These are phyloP conservation scores for Ptychadena robeensis DNA, from an alignment of 2,797 vertebrate genomes.

Conservation along the genomic window DNA sequence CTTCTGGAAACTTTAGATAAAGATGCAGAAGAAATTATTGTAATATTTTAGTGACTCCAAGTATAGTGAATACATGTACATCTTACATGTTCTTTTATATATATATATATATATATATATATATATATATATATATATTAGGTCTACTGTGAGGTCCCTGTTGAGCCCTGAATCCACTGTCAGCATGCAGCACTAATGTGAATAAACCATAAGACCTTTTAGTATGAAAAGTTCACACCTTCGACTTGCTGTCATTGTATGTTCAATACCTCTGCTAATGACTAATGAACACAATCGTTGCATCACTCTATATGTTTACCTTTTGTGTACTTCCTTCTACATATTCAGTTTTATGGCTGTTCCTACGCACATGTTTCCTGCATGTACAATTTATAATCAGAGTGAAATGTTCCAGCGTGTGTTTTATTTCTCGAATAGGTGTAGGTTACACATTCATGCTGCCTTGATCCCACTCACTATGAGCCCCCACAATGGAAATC, in stretches of 20 bases:
- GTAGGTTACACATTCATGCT: constrained; percentile 33
- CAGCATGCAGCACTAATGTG: background rate
- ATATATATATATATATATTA: too few relatives aligned
- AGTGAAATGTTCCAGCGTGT: constrained; percentile 24
- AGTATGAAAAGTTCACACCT: background rate
- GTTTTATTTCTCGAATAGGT: constrained; percentile 16
- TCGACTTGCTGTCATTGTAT: background rate
- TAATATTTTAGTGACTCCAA: too few relatives aligned
- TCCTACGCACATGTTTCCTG: constrained; percentile 21
- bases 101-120: too few relatives aligned
- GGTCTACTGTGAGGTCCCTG: too few relatives aligned
- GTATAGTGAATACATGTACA: too few relatives aligned
- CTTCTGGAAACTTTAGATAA: too few relatives aligned
- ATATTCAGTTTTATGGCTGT: constrained; percentile 8
- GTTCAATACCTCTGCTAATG: background rate
- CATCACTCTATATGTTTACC: constrained; percentile 15
- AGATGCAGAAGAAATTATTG: too few relatives aligned
- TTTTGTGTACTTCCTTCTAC: constrained; percentile 11
- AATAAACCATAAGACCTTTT: background rate
- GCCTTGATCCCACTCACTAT: constrained; percentile 38
- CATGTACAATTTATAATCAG: constrained; percentile 36
- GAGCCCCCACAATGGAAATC: constrained; percentile 28
- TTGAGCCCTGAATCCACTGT: too few relatives aligned
- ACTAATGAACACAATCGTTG: constrained; percentile 1
- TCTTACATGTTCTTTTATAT: too few relatives aligned